Percentiles rank a stretch among this genome's conserved stretches.
Conservation (phyloP, 1,140 invertebrate species). For the Paralvinella palmiformis region DNA sequence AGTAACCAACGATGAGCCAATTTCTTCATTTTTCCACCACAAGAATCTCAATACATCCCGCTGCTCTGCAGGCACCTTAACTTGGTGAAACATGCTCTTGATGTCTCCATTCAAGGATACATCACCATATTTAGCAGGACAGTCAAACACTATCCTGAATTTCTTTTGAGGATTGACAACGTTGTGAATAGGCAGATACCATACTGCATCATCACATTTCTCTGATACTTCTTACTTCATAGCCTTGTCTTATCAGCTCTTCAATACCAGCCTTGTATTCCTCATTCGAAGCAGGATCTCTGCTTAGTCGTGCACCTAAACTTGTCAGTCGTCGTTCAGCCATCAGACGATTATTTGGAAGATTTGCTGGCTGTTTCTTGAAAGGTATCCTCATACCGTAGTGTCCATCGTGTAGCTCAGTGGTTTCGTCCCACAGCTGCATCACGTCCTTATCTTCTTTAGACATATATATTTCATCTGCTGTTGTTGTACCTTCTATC, state of each 20-base stretch:
- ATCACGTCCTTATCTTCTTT: background rate
- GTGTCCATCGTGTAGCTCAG: background rate
- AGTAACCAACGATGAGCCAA: background rate
- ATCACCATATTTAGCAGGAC: conserved; percentile 22
- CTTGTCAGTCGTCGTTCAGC: background rate
- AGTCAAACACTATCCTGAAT: conserved; percentile 34
- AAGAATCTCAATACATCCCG: background rate
- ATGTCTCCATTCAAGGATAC: conserved; percentile 32
- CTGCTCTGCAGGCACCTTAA: conserved; percentile 11
- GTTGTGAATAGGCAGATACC: conserved; percentile 32
- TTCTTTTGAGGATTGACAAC: conserved; percentile 31
- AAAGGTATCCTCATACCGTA: conserved; percentile 4
- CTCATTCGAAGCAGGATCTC: background rate
- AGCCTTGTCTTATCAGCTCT: conserved; percentile 8
- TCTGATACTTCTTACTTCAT: conserved; percentile 16
- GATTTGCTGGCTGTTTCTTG: background rate
- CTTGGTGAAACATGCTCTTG: conserved; percentile 32
- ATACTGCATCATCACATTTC: conserved; percentile 3
- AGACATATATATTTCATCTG: background rate
- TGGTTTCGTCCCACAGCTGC: background rate
- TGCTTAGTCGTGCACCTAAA: background rate
- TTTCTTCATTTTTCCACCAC: background rate
- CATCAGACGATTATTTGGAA: background rate
- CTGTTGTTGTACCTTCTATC: no score
- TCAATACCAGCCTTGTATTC: background rate